Evolutionary conservation across 2,113 vertebrate genomes (phyloP).

Genomic region (Merops nubicus): DNA sequence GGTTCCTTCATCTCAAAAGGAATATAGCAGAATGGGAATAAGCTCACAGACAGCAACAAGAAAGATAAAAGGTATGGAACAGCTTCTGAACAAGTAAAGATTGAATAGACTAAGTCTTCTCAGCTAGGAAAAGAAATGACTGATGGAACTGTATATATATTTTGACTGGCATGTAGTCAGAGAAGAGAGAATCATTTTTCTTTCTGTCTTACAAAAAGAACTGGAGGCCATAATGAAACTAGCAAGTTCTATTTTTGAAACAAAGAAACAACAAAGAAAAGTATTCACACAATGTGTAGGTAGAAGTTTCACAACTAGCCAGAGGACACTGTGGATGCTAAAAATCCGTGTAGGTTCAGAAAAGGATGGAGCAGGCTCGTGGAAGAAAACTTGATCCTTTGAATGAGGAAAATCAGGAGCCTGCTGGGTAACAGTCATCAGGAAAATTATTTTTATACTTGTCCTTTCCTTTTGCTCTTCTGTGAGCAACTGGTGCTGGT

Average conservation of each 20-base stretch:
- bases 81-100: background rate
- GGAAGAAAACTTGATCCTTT: background rate
- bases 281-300: background rate
- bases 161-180: background rate
- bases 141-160: background rate
- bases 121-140: background rate
- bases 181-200: background rate
- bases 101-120: background rate
- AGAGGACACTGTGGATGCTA: background rate
- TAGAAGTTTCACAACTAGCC: background rate
- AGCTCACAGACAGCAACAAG: background rate
- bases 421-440: background rate
- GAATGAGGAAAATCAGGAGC: background rate
- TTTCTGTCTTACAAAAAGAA: background rate
- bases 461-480: background rate
- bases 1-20: background rate
- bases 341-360: background rate
- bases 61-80: background rate
- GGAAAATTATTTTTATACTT: background rate
- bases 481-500: background rate
- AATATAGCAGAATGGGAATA: background rate
- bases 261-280: background rate
- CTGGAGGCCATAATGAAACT: background rate
- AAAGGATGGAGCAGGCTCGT: background rate
- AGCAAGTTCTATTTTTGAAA: background rate